Evolutionary conservation across 2,797 vertebrate genomes (phyloP).

Genomic region (Phoeniculus purpureus): DNA sequence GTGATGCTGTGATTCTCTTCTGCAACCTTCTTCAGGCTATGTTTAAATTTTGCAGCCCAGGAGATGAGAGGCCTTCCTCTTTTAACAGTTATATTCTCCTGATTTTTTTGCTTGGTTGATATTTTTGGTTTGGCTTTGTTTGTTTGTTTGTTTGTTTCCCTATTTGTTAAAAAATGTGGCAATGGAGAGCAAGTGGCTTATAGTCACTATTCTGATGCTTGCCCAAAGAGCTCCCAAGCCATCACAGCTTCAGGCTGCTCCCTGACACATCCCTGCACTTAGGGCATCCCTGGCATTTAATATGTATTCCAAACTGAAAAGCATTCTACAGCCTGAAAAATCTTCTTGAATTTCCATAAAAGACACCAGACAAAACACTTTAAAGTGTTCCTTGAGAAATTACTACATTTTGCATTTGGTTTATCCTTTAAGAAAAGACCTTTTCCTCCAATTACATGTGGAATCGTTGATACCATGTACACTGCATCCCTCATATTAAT

Average conservation of each 20-base stretch:
- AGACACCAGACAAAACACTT: conserved; percentile 52
- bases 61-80: not conserved
- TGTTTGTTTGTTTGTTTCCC: no score
- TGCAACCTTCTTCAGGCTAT: not conserved
- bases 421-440: conserved; percentile 80
- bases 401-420: conserved; percentile 83
- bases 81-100: not conserved
- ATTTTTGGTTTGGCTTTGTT: no score
- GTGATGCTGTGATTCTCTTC: no score
- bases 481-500: conserved; percentile 84
- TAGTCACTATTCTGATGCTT: not conserved
- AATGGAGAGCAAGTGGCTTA: not conserved
- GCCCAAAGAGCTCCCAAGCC: not conserved
- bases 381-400: conserved; percentile 78
- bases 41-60: not conserved
- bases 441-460: conserved; percentile 79
- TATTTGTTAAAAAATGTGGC: not conserved
- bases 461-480: conserved; percentile 89
- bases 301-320: conserved; percentile 36
- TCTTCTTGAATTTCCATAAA: conserved; percentile 72
- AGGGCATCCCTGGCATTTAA: not conserved
- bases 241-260: not conserved
- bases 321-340: conserved; percentile 19
- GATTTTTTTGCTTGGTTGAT: no score
- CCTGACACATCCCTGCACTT: rapidly evolving